These are phyloP conservation scores for Adelosebastes latens DNA, from an alignment of 2,797 vertebrate species.

Conservation along the genomic window DNA sequence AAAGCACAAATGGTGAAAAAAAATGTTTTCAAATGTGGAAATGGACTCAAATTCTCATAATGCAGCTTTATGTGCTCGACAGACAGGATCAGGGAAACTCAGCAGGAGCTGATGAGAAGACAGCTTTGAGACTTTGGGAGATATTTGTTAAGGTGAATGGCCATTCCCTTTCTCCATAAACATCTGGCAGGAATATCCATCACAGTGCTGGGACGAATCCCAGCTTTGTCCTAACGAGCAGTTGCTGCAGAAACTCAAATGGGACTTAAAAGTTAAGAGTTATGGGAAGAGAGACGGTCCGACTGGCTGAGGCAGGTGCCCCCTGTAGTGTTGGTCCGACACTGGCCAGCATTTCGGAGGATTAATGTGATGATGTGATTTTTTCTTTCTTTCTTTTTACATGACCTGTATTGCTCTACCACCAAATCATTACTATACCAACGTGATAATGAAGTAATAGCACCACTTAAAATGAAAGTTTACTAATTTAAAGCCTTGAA, in stretches of 20 bases:
- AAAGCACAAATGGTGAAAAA: slow-evolving; percentile 14
- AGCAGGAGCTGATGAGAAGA: slow-evolving; percentile 46
- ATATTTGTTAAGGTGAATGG: slow-evolving; percentile 66
- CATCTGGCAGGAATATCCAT: slow-evolving; percentile 75
- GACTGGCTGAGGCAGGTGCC: slow-evolving; percentile 39
- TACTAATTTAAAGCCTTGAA: neutral
- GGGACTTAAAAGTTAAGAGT: slow-evolving; percentile 47
- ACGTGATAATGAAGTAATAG: neutral
- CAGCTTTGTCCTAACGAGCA: slow-evolving; percentile 58
- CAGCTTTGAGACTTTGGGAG: slow-evolving; percentile 57
- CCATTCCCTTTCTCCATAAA: slow-evolving; percentile 51
- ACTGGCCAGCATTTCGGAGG: slow-evolving; percentile 22
- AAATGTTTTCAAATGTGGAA: slow-evolving; percentile 19
- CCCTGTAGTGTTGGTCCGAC: slow-evolving; percentile 35
- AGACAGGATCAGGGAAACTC: slow-evolving; percentile 17
- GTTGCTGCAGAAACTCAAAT: slow-evolving; percentile 60
- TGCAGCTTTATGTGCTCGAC: slow-evolving; percentile 3
- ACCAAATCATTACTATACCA: neutral
- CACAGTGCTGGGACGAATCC: slow-evolving; percentile 45
- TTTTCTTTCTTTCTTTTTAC: slow-evolving; percentile 1
- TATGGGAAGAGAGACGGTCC: slow-evolving; percentile 28
- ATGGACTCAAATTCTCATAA: neutral
- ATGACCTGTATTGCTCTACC: slow-evolving; percentile 2
- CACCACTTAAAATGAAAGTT: neutral
- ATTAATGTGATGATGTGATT: neutral